These are phyloP conservation scores for Idaea biselata DNA, from an alignment of 2,888 invertebrate genomes.

Conservation along the genomic window DNA sequence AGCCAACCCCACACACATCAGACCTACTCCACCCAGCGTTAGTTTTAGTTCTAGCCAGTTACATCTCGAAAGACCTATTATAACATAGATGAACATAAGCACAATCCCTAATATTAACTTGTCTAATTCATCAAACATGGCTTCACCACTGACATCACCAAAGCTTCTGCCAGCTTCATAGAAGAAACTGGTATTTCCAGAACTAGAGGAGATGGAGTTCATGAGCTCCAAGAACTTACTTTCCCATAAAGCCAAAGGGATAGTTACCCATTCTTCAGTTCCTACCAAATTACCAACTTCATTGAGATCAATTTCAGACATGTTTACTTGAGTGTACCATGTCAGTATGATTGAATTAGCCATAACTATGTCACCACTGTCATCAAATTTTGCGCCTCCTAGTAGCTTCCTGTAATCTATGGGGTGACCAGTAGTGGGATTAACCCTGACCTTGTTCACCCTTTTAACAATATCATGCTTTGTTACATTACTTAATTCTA, in stretches of 20 bases:
- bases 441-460: slow-evolving; percentile 81
- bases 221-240: slow-evolving; percentile 74
- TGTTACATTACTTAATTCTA: slow-evolving; percentile 75
- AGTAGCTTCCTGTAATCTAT: slow-evolving; percentile 82
- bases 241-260: slow-evolving; percentile 83
- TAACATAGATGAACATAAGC: slow-evolving; percentile 88
- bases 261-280: slow-evolving; percentile 87
- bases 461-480: slow-evolving; percentile 82
- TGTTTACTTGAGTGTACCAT: slow-evolving; percentile 85
- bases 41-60: slow-evolving; percentile 87
- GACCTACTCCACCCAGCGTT: slow-evolving; percentile 84
- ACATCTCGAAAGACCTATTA: slow-evolving; percentile 85
- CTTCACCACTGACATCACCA: slow-evolving; percentile 86
- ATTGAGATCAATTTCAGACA: slow-evolving; percentile 83
- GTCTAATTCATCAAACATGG: slow-evolving; percentile 87
- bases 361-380: slow-evolving; percentile 80
- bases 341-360: slow-evolving; percentile 83
- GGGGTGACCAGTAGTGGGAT: slow-evolving; percentile 84
- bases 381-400: slow-evolving; percentile 81
- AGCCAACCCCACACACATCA: slow-evolving; percentile 87
- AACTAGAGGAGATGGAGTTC: slow-evolving; percentile 49
- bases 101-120: slow-evolving; percentile 84
- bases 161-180: slow-evolving; percentile 85
- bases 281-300: slow-evolving; percentile 86
- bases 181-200: slow-evolving; percentile 65